Evolutionary conservation across 2,888 invertebrate species (phyloP), one percentile per base, ranked within the genome.

Genomic region (Ectemnius lituratus): DNA sequence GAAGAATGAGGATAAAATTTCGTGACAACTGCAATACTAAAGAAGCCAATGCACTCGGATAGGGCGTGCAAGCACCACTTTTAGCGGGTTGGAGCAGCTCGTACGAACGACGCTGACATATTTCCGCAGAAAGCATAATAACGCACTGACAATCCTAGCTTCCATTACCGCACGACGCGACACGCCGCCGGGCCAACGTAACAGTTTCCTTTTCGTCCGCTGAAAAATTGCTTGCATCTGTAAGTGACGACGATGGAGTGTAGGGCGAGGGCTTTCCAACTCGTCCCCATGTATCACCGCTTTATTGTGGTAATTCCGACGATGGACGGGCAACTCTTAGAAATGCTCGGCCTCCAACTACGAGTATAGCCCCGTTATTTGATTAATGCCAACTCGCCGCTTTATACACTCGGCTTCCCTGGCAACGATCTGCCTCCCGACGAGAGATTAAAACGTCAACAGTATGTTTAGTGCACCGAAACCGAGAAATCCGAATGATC

Each of bases 211-310:
- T 76, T 74, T 65, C 70, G 72, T 67, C 76, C 8, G 13, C 6
- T 80, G 74, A 79, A 76, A 79, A 79, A 80, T 80, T 28, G 74
- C 49, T 67, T 66, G 79, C 79, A 74, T 80, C 79, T 72, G 79
- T 79, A 79, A 76, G 76, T 74, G 76, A 76, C 76, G 79, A 80
- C 71, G 74, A 80, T 72, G 56, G 70, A 76, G 74, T 16, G 47
- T 47, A 61, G 46, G 58, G 52, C 59, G 3, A 62, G 66, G 56
- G 20, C 74, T 67, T 62, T 66, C 65, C 27, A 18, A 60, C 46
- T 62, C 60, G 59, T 61, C 63, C 73, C 64, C 71, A 57, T 76
- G 79, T 62, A 76, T 79, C 73, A 72, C 69, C 28, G 70, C 67
- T 79, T 74, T 79, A 79, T 79, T 67, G 67, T 76, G 67, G 78